A percentile compares a stretch with the other conserved stretches of the same genome.
These are phyloP conservation scores for Watsonalla binaria DNA, from an alignment of 2,888 invertebrate genomes.

Conservation along the genomic window DNA sequence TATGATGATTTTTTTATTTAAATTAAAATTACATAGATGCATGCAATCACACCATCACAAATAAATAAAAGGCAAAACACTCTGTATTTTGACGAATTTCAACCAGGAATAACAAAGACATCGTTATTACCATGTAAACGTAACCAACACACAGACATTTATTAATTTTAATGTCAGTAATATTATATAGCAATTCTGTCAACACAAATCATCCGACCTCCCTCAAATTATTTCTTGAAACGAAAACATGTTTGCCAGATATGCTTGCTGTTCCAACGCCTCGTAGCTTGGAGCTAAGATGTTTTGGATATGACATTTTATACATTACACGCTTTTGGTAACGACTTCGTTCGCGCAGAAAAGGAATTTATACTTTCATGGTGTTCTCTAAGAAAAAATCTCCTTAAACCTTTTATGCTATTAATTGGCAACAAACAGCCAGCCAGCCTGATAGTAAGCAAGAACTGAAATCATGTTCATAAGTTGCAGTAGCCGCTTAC, in stretches of 20 bases:
- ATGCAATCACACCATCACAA: too few species aligned
- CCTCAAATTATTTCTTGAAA: slow-evolving; percentile 13
- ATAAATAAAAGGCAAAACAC: not conserved
- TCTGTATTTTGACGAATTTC: not conserved
- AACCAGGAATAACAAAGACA: not conserved
- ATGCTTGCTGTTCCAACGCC: not conserved
- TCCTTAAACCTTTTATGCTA: too few species aligned
- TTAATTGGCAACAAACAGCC: too few species aligned
- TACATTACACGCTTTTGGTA: not conserved
- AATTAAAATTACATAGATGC: too few species aligned
- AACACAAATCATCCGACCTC: slow-evolving; percentile 7
- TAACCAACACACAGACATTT: slow-evolving; percentile 1
- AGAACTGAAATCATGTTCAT: too few species aligned
- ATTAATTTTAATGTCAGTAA: slow-evolving; percentile 4
- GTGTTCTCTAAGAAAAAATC: too few species aligned
- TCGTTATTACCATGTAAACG: not conserved
- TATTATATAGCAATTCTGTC: slow-evolving; percentile 3
- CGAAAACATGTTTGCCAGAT: slow-evolving; percentile 10
- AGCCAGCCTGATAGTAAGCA: too few species aligned
- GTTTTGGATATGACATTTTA: not conserved
- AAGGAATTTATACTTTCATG: too few species aligned
- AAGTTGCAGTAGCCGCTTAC: too few species aligned
- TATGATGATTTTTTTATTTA: too few species aligned
- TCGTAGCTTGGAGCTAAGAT: not conserved
- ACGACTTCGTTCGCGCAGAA: too few species aligned